Evolutionary conservation across 2,113 vertebrate genomes (phyloP).

Genomic region (Hemichromis elongatus): DNA sequence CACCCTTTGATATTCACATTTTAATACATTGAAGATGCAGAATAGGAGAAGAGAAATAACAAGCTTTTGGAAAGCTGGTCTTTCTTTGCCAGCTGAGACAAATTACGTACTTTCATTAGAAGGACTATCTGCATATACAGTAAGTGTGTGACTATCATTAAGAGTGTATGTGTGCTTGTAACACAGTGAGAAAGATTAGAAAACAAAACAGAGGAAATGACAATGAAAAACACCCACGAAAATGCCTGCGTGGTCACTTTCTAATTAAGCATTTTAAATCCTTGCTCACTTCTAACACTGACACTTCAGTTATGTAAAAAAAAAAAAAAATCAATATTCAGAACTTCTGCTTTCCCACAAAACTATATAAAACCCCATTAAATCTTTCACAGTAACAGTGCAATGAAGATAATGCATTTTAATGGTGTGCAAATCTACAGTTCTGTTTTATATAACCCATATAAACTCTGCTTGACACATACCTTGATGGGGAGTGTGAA

Average conservation of each 20-base stretch:
- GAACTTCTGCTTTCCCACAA: not conserved
- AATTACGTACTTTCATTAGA: not conserved
- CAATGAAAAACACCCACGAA: not conserved
- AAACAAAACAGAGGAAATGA: not conserved
- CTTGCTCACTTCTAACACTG: not conserved
- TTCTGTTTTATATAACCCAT: not conserved
- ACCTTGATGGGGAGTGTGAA: conserved; percentile 81
- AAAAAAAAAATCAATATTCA: not conserved
- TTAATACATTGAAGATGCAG: not conserved
- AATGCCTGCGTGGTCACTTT: not conserved
- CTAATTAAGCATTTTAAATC: not conserved
- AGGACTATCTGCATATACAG: not conserved
- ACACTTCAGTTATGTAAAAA: not conserved
- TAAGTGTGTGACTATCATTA: not conserved
- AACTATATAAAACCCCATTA: not conserved
- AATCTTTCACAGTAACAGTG: not conserved
- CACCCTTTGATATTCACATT: conserved; percentile 16
- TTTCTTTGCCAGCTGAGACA: not conserved
- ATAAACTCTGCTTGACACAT: not conserved
- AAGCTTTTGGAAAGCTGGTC: not conserved
- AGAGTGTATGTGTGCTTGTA: not conserved
- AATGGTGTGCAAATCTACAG: not conserved
- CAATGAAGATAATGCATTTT: not conserved
- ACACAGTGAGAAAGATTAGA: not conserved
- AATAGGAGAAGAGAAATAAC: not conserved